Evolutionary conservation across 1,140 invertebrate species (phyloP), one percentile per base, ranked within the genome.

Genomic region (Diorhabda carinulata): DNA sequence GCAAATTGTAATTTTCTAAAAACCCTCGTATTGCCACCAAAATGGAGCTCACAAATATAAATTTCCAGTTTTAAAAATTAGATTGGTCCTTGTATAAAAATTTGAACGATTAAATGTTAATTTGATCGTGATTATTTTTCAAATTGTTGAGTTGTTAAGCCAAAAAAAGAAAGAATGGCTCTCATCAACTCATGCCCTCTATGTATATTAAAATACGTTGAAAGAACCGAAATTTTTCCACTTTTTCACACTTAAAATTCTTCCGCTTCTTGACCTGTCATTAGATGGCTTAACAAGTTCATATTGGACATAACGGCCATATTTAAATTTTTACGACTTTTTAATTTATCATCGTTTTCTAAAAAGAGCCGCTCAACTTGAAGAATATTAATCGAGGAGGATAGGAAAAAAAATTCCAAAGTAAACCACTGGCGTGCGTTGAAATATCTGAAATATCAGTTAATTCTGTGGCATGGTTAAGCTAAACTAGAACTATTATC

Each of bases 301-400:
- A 52, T 64, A 64, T 64, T 57, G 63, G 52, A 64, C 63, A 64
- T 56, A 56, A 64, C 63, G 44, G 63, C n/a, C 10, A 69, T 63
- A 69, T 69, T 69, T 69, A 64, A 61, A 68, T 68, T 68, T 68
- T 68, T 68, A 61, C 45, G 61, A 52, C 67, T 68, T 68, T 68
- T 68, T 68, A 61, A 68, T 68, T 68, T 44, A 68, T 64, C 68
- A 64, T 69, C 63, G 62, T 69, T 69, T 69, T 10, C 58, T 67
- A 52, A 45, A 56, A 63, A 69, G 63, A 69, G 62, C 52, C 60
- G 68, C 8, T 41, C 43, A 40, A 41, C 41, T 57, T 43, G 42
- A n/a, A 57, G 68, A 69, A 69, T 69, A 58, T 64, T 69, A 69
- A 69, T 64, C n/a, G 42, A 43, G 59, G 43, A 52, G n/a, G n/a